Conservation (phyloP, 30 jellyfish, hydroid and myxozoan genomes). For the Sanderia malayensis region DNA sequence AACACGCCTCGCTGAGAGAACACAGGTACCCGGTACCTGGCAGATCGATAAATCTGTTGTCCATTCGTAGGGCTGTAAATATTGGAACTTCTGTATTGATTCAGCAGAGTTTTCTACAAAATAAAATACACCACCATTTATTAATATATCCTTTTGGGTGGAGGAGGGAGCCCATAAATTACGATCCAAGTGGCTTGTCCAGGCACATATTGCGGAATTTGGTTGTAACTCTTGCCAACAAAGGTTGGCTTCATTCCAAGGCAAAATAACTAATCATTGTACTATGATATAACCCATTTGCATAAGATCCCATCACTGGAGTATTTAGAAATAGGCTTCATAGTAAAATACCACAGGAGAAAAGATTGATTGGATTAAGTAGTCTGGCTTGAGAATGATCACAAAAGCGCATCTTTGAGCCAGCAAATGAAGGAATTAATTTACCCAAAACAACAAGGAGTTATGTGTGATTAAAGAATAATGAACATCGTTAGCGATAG, state of each 20-base stretch:
- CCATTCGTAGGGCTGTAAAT: background rate
- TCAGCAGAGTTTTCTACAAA: background rate
- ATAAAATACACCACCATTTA: background rate
- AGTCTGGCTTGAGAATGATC: background rate
- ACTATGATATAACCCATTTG: background rate
- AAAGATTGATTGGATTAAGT: constrained; percentile 5
- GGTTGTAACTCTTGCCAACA: background rate
- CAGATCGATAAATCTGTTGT: background rate
- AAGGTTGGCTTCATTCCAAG: background rate
- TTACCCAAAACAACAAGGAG: too few relatives aligned
- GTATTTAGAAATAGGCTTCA: background rate
- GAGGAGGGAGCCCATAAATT: background rate
- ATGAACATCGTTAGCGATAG: background rate
- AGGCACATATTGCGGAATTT: too few relatives aligned
- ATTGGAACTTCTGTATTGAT: background rate
- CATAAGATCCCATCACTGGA: background rate
- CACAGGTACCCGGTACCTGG: background rate
- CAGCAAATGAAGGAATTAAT: background rate
- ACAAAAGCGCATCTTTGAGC: background rate
- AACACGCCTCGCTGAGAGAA: background rate
- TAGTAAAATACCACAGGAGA: background rate
- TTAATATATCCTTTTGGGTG: background rate
- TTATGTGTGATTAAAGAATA: too few relatives aligned
- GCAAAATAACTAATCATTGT: background rate
- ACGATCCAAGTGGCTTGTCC: too few relatives aligned